Percentiles rank a stretch among this genome's conserved stretches.
phyloP scores from a whole-genome alignment of 2,888 invertebrate species.

The Parnassius orleans region DNA sequence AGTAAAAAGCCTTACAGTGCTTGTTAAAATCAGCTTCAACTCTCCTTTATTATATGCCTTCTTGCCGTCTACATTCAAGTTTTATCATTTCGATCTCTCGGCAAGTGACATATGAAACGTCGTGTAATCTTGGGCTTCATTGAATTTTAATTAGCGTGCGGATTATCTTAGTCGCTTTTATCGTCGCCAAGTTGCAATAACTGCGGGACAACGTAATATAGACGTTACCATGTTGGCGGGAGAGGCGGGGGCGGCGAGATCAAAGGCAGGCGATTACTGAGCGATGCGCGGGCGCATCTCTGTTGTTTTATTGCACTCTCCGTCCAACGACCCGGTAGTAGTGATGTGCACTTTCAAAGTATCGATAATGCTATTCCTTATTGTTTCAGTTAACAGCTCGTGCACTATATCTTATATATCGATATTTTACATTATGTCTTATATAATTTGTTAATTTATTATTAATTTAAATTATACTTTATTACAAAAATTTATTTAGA shows the following conservation, averaged over 20 bases:
- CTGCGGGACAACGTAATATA: constrained; percentile 15
- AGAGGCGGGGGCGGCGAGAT: constrained; percentile 49
- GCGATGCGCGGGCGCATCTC: constrained; percentile 55
- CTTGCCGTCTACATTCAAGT: neutral
- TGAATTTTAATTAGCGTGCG: constrained; percentile 22
- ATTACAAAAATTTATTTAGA: too few species aligned
- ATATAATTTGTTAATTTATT: too few species aligned
- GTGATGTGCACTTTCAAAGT: constrained; percentile 12
- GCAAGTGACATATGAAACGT: neutral
- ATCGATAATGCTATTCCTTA: constrained; percentile 11
- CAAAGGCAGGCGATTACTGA: constrained; percentile 62
- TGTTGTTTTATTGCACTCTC: constrained; percentile 28
- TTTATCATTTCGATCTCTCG: constrained; percentile 4
- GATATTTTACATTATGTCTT: too few species aligned
- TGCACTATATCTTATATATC: too few species aligned
- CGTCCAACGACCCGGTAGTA: constrained; percentile 46
- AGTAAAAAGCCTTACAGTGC: too few species aligned
- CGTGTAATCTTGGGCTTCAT: neutral
- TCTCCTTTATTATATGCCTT: too few species aligned
- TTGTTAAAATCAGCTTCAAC: too few species aligned
- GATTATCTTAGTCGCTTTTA: constrained; percentile 21
- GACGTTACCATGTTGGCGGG: constrained; percentile 16
- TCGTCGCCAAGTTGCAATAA: constrained; percentile 18
- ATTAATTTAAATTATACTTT: too few species aligned
- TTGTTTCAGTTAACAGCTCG: too few species aligned